Base-by-base conservation (phyloP, 23 tunicate genomes). In the Pegea sp. region DNA sequence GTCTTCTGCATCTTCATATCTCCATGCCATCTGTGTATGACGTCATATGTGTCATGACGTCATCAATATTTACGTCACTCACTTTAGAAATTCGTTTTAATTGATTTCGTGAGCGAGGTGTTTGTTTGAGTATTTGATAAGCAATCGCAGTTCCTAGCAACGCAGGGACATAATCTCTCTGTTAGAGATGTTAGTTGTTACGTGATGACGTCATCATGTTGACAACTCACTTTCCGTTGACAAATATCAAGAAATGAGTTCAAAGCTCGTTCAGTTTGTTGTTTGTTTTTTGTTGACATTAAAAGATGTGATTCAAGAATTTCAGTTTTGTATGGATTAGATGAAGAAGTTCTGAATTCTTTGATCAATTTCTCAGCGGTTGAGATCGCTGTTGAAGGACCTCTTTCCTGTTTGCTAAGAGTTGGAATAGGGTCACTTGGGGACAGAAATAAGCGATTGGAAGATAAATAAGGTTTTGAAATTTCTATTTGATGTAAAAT, bases 51-150 rank as follows among this genome's bases (percentile, higher is more conserved):
- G 13, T 8, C 16, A 38, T 38, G 11, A 16, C 16, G 16, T 38
- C 11, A 38, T 8, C 11, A 8, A 38, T 38, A 38, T 38, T 38
- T 38, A 16, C 16, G 11, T 38, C 46, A 38, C 16, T 67, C 42
- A 72, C 93, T 71, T 72, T 81, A 22, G 93, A 66, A 24, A 81
- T 61, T 61, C 93, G 48, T 42, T 81, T 81, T n/a, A 81, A 70
- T 33, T 81, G 93, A 34, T 81, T 81, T 26, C 93, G 60, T 46
- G 93, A 80, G 49, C 69, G 48, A 1, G 93, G 93, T 25, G 81
- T 81, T 56, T 81, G 93, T 54, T 81, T 81, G 31, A 81, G 44
- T n/a, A 81, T 69, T 44, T 72, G 80, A 62, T 70, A 81, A 19
- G 93, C 93, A 21, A 81, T 46, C 30, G 81, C 93, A 75, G 67